These are phyloP conservation scores for Drosophila fuyamai DNA, from an alignment of 1,140 invertebrate genomes.

Conservation along the genomic window DNA sequence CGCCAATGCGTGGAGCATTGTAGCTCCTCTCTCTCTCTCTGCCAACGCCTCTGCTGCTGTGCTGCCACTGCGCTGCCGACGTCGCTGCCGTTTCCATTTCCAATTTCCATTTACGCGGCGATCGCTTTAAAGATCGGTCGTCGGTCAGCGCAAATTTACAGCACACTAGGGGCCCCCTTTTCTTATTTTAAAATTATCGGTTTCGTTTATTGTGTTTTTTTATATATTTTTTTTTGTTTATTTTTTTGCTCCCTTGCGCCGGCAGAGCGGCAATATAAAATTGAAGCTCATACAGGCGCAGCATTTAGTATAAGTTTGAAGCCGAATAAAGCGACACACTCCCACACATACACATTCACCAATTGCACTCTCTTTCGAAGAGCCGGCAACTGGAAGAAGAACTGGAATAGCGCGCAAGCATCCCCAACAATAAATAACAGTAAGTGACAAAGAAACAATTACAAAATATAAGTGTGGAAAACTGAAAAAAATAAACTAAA, in stretches of 20 bases:
- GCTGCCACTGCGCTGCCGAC: conserved; percentile 23
- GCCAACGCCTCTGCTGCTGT: conserved; percentile 10
- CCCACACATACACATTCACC: conserved; percentile 31
- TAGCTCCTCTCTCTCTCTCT: conserved; percentile 1
- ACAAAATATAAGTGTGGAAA: conserved; percentile 10
- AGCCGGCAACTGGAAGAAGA: conserved; percentile 18
- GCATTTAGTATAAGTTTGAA: conserved; percentile 67
- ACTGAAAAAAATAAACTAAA: neutral
- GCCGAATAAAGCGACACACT: conserved; percentile 55
- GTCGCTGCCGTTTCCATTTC: conserved; percentile 57
- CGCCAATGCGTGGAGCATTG: conserved; percentile 12
- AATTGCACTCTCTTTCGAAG: conserved; percentile 1
- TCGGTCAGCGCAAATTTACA: conserved; percentile 68
- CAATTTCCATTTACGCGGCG: conserved; percentile 72
- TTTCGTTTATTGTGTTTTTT: conserved; percentile 45
- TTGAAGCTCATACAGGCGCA: conserved; percentile 75
- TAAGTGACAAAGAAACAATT: conserved; percentile 16
- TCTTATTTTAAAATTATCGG: conserved; percentile 50
- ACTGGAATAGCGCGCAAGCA: conserved; percentile 10
- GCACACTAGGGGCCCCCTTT: conserved; percentile 29
- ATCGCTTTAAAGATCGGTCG: conserved; percentile 77
- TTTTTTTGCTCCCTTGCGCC: conserved; percentile 54
- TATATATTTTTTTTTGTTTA: conserved; percentile 12
- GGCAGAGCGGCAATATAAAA: conserved; percentile 73
- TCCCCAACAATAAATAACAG: conserved; percentile 14